phyloP scores from a whole-genome alignment of 2,888 invertebrate genomes.

The Acrobasis repandana region DNA sequence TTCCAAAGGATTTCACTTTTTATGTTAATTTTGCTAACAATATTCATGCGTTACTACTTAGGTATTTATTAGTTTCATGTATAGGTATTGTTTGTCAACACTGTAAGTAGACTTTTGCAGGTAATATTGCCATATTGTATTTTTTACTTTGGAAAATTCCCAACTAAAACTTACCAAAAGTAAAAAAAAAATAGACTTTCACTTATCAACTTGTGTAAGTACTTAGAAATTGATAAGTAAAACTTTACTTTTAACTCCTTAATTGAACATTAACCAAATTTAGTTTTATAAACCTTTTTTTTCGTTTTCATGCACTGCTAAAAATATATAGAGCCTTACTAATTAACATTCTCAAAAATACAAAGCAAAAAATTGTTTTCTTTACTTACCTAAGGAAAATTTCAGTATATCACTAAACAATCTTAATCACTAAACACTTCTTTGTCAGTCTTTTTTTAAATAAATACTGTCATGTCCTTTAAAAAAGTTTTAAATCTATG shows the following conservation, averaged over 20 bases:
- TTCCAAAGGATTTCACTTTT: slow-evolving; percentile 14
- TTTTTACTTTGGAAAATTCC: no score
- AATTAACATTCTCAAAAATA: not conserved
- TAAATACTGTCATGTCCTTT: not conserved
- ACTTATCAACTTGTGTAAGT: no score
- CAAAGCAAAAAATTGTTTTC: not conserved
- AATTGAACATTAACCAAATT: no score
- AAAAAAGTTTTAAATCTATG: slow-evolving; percentile 2
- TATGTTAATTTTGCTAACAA: slow-evolving; percentile 11
- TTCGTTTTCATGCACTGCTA: no score
- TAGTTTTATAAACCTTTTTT: no score
- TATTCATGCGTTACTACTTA: not conserved
- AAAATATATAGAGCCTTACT: no score
- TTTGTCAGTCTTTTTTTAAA: not conserved
- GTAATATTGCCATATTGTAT: no score
- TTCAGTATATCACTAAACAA: not conserved
- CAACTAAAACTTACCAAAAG: no score
- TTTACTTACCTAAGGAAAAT: not conserved
- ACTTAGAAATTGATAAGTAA: no score
- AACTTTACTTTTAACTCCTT: no score
- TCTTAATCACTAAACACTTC: slow-evolving; percentile 5
- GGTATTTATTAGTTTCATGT: not conserved
- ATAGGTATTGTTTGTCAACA: not conserved
- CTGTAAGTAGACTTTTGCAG: no score
- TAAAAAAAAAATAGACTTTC: no score